Evolutionary conservation across 2,113 vertebrate genomes (phyloP), one percentile per base, ranked within the genome.

Genomic region (Aythya baeri): DNA sequence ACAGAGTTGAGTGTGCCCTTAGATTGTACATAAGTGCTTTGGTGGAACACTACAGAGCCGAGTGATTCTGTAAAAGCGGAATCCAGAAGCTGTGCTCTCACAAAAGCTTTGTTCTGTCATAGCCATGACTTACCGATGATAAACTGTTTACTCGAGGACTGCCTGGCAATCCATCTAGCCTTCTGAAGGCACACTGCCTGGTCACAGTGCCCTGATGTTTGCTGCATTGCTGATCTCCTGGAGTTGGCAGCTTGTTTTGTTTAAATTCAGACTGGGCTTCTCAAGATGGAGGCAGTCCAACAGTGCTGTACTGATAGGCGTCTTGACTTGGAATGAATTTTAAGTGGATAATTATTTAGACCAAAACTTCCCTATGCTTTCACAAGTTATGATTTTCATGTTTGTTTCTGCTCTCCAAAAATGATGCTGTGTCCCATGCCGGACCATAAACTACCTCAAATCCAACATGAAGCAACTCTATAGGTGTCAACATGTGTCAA

Each of bases 211-310:
- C 73, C 74, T 1, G 3, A 34, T 2, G 6, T 27, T 82, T 65
- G 92, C 79, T 89, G 72, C 46, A 31, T n/a, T 58, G 71, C 74
- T 85, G 90, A 54, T 59, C 43, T 89, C 27, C 58, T 46, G 5
- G 43, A 44, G 43, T 59, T 80, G 71, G 31, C 92, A 94, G 82
- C 82, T 85, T 73, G 38, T 66, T 88, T 85, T 73, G 38, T 66
- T 88, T 31, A 55, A 75, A 49, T 86, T 93, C 85, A 44, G 62
- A 91, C 82, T 58, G 68, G 44, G 72, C 63, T 94, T 96, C 83
- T 88, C 63, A 52, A 90, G 85, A 57, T 3, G 11, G 36, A 59
- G 44, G 21, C 81, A n/a, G n/a, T 58, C 72, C 79, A 74, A 17
- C 63, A 17, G 29, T 91, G 26, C 62, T 52, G 82, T 89, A 12